Base-by-base conservation (phyloP, 1,140 invertebrate genomes). In the Scaptomyza hsui region DNA sequence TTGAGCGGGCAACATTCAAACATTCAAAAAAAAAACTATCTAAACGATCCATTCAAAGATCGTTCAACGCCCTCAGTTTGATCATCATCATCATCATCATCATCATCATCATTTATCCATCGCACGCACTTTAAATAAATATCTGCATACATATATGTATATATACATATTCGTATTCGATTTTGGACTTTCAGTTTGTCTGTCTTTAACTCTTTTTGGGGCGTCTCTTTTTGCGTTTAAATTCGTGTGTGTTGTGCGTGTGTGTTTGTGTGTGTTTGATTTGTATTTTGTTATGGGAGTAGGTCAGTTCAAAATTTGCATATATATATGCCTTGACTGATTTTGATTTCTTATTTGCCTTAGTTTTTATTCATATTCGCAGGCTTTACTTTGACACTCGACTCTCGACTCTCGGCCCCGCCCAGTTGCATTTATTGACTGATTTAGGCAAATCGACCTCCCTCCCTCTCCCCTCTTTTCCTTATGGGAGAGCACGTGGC, bases 261-360 rank as follows among this genome's bases (percentile, higher is more conserved):
- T 75, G 26, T 29, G 26, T 83, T 67, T 65, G 76, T 86, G 86
- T 85, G 76, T 60, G 78, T 88, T 82, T 60, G 78, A 81, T 82
- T 85, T 10, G 9, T 32, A 12, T 9, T 37, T 29, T 37, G 73
- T 75, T 88, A 88, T 88, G 82, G 82, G 75, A 88, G 82, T 88
- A 88, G 82, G 82, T 88, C 82, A 88, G 82, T 88, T 88, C 83
- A 82, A 88, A 88, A 88, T 88, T 88, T 88, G 83, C 82, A 88
- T 86, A 86, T 29, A 21, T 21, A 21, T 29, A 37, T 82, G 70
- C 62, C 62, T 53, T 80, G 72, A 60, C 61, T 86, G 82, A 72
- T 79, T 86, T 81, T 85, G 82, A 86, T 86, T 85, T 86, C 81
- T 81, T n/a, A n/a, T n/a, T n/a, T 68, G 70, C 74, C 74, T 68